A percentile compares a stretch with the other conserved stretches of the same genome.
Conservation (phyloP, 2,113 vertebrate genomes). For the Trogon melanurus region DNA sequence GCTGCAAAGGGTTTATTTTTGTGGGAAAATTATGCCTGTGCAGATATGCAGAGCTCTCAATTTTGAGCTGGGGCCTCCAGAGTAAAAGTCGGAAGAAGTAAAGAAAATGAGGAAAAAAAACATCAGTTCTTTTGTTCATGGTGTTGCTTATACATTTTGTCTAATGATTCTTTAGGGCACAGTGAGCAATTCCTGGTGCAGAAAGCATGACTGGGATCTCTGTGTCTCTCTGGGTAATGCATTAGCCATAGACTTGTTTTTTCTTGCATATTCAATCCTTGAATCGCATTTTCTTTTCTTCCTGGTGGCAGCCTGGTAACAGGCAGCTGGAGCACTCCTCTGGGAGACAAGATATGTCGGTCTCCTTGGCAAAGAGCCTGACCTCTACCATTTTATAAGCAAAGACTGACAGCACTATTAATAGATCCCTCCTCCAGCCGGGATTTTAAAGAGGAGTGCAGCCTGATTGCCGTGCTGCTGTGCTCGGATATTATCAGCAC, state of each 20-base stretch:
- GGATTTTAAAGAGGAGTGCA: background rate
- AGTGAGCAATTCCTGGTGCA: background rate
- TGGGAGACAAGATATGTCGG: slow-evolving; percentile 2
- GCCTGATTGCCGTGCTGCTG: background rate
- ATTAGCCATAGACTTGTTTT: background rate
- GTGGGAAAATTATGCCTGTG: background rate
- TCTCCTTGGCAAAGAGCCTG: slow-evolving; percentile 52
- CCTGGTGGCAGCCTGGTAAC: slow-evolving; percentile 42
- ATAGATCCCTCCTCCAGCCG: slow-evolving; percentile 13
- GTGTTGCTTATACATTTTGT: background rate
- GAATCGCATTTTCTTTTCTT: slow-evolving; percentile 38
- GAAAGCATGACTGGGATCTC: background rate
- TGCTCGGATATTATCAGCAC: background rate
- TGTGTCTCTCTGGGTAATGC: background rate
- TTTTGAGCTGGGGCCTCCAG: background rate
- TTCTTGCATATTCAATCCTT: background rate
- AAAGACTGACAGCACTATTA: slow-evolving; percentile 40
- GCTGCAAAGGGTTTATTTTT: background rate
- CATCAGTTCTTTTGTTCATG: background rate
- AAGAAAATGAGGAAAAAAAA: background rate
- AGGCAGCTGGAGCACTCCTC: slow-evolving; percentile 36
- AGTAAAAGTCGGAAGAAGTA: background rate
- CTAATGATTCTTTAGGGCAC: background rate
- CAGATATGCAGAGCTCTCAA: background rate
- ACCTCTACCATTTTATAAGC: slow-evolving; percentile 48